phyloP scores from a whole-genome alignment of 2,113 vertebrate species.

The Zeus faber region DNA sequence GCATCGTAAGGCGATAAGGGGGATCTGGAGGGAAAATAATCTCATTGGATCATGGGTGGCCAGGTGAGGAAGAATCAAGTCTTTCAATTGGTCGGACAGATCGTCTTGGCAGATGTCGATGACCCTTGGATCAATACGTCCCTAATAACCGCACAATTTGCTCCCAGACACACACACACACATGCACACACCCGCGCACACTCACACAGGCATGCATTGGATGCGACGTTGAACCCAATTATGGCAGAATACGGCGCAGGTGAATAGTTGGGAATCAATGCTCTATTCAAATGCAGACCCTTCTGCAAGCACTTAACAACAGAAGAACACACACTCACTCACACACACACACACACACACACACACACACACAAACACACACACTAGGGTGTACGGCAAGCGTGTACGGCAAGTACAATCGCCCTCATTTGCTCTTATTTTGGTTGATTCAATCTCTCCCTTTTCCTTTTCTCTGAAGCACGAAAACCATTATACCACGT shows the following conservation, averaged over 20 bases:
- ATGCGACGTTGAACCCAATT: constrained; percentile 42
- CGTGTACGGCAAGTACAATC: too few relatives aligned
- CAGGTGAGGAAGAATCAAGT: not conserved
- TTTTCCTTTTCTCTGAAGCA: too few relatives aligned
- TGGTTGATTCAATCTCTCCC: too few relatives aligned
- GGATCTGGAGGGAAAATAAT: not conserved
- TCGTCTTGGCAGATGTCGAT: constrained; percentile 4
- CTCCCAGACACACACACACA: constrained; percentile 1
- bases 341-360: not conserved
- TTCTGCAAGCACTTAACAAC: constrained; percentile 20
- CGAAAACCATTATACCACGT: too few relatives aligned
- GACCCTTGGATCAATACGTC: not conserved
- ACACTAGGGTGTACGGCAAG: too few relatives aligned
- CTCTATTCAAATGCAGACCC: constrained; percentile 32
- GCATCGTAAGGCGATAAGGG: not conserved
- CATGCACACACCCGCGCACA: not conserved
- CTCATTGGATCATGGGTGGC: not conserved
- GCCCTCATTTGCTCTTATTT: too few relatives aligned
- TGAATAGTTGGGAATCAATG: constrained; percentile 27
- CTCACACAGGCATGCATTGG: not conserved
- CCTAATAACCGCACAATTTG: not conserved
- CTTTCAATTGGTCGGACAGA: constrained; percentile 8
- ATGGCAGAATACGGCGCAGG: constrained; percentile 32
- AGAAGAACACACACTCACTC: not conserved
- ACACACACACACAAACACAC: constrained; percentile 4